phyloP scores from a whole-genome alignment of 2,797 vertebrate genomes.

The Coreius guichenoti region DNA sequence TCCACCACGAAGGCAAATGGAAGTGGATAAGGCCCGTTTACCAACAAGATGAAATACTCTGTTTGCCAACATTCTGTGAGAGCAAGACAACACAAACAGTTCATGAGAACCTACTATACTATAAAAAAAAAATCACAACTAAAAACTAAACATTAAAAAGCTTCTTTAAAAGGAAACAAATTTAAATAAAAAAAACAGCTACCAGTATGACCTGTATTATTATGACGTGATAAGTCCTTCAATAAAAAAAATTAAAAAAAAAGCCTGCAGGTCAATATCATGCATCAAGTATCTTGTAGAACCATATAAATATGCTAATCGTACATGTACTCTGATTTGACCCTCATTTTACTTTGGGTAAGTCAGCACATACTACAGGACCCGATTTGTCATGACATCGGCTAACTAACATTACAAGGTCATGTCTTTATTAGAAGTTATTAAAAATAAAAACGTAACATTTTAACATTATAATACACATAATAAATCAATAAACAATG shows the following conservation, averaged over 20 bases:
- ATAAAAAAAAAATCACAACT: too few relatives aligned
- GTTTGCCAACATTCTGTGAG: conserved; percentile 88
- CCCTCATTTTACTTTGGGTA: too few relatives aligned
- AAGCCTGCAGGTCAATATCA: background rate
- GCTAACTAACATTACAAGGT: conserved; percentile 28
- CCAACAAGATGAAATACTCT: conserved; percentile 85
- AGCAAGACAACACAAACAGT: background rate
- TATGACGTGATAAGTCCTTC: background rate
- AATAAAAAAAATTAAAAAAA: background rate
- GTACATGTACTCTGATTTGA: background rate
- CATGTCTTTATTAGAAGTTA: background rate
- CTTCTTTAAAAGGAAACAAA: background rate
- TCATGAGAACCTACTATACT: background rate
- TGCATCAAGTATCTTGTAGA: background rate
- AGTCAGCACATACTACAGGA: background rate
- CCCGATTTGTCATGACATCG: background rate
- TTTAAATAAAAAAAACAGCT: too few relatives aligned
- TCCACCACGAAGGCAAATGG: conserved; percentile 85
- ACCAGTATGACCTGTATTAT: background rate
- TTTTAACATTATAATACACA: background rate
- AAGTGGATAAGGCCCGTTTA: conserved; percentile 89
- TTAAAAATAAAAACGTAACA: background rate
- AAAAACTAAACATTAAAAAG: background rate
- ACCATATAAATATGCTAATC: background rate
- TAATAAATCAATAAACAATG: background rate